phyloP scores from a whole-genome alignment of 2,888 invertebrate genomes.

The Kuschelorhynchus macadamiae region DNA sequence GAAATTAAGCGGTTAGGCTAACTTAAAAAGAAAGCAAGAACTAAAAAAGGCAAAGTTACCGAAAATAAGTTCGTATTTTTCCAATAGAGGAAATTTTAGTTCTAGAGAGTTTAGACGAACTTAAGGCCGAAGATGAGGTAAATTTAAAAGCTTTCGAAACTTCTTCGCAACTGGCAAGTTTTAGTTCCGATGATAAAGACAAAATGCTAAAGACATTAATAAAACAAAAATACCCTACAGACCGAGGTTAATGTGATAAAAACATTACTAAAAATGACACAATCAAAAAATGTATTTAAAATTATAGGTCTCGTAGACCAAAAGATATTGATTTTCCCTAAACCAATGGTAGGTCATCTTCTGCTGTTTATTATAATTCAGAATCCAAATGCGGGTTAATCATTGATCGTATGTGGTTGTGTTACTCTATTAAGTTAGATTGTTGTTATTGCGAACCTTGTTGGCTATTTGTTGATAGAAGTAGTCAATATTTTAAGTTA shows the following conservation, averaged over 20 bases:
- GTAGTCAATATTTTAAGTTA: constrained; percentile 4
- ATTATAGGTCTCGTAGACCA: neutral
- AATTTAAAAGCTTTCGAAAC: too few relatives aligned
- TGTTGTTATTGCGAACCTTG: constrained; percentile 7
- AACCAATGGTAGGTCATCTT: constrained; percentile 13
- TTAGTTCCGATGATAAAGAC: too few relatives aligned
- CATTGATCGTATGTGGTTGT: constrained; percentile 1
- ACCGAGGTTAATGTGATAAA: neutral
- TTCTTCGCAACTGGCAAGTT: too few relatives aligned
- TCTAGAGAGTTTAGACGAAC: too few relatives aligned
- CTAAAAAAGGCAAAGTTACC: too few relatives aligned
- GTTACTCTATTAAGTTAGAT: neutral
- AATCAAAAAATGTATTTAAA: constrained; percentile 6
- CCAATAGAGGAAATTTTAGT: too few relatives aligned
- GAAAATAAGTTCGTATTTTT: too few relatives aligned
- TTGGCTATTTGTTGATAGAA: constrained; percentile 9
- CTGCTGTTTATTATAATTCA: neutral
- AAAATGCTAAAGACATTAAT: too few relatives aligned
- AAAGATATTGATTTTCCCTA: constrained; percentile 2
- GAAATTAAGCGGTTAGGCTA: too few relatives aligned
- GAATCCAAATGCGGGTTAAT: neutral
- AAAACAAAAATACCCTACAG: neutral
- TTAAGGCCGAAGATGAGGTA: too few relatives aligned
- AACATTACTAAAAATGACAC: neutral
- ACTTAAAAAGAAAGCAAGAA: too few relatives aligned